Evolutionary conservation across 2,113 vertebrate species (phyloP).

Genomic region (Eubucco bourcierii): DNA sequence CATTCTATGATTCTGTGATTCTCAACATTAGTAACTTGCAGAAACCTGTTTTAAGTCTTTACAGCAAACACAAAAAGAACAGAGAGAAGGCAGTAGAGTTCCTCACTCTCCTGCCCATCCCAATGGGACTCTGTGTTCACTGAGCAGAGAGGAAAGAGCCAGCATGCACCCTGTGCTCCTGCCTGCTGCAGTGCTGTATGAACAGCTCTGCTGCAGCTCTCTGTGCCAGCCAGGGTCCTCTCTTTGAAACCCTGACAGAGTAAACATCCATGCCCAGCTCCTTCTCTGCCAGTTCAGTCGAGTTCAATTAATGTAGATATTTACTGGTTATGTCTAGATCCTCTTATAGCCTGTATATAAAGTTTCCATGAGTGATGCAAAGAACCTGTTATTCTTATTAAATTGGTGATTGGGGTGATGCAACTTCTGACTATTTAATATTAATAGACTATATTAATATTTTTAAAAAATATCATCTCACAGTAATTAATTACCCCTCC

Average conservation of each 20-base stretch:
- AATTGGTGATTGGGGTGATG: too few relatives aligned
- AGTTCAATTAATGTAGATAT: too few relatives aligned
- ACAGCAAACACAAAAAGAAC: not conserved
- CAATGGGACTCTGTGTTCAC: not conserved
- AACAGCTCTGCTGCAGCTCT: not conserved
- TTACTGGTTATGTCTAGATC: too few relatives aligned
- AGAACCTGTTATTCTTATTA: too few relatives aligned
- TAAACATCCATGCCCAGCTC: not conserved
- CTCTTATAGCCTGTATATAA: too few relatives aligned
- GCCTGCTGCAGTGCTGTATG: accelerated
- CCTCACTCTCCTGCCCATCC: not conserved
- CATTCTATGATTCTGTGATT: too few relatives aligned
- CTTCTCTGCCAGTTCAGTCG: not conserved
- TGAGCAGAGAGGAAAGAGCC: not conserved
- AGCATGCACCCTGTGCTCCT: not conserved
- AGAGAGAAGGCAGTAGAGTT: not conserved
- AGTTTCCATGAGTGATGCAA: too few relatives aligned
- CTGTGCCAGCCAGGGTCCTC: not conserved
- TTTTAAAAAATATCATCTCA: too few relatives aligned
- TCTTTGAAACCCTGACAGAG: not conserved
- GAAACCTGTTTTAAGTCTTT: not conserved
- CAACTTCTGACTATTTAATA: too few relatives aligned
- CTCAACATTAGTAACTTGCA: not conserved
- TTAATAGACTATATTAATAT: too few relatives aligned
- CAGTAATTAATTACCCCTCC: too few relatives aligned